Conservation (phyloP, 2,797 vertebrate species). For the Sebastes aleutianus region DNA sequence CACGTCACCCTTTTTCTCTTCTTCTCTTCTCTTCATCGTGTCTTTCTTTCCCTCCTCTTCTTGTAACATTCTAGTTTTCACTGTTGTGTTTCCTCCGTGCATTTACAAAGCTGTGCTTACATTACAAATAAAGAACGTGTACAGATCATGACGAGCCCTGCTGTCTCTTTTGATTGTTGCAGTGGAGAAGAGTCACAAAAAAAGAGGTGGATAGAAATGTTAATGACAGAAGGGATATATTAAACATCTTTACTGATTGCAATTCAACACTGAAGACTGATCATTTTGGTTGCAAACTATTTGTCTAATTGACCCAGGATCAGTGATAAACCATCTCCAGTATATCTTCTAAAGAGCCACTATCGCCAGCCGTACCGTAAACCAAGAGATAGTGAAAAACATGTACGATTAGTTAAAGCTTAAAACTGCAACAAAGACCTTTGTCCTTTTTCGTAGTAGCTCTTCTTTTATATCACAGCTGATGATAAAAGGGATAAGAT, state of each 20-base stretch:
- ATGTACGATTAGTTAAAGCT: background rate
- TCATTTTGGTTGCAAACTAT: background rate
- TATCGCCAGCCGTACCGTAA: background rate
- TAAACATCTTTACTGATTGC: background rate
- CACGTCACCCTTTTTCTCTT: constrained; percentile 71
- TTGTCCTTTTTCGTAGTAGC: background rate
- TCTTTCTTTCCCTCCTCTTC: constrained; percentile 72
- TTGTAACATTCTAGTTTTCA: constrained; percentile 90
- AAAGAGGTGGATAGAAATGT: background rate
- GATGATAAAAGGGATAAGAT: background rate
- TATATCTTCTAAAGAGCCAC: background rate
- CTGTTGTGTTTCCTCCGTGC: constrained; percentile 90
- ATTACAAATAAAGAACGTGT: constrained; percentile 94
- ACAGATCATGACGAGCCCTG: constrained; percentile 81
- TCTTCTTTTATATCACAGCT: background rate
- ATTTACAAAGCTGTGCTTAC: constrained; percentile 98
- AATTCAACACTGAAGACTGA: background rate
- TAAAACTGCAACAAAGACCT: background rate
- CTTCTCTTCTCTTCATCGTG: constrained; percentile 76
- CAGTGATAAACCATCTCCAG: background rate
- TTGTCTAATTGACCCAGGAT: background rate
- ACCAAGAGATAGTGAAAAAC: background rate
- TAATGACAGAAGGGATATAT: no score
- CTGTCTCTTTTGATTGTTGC: constrained; percentile 21
- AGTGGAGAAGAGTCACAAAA: background rate